Percentiles rank a stretch among this genome's conserved stretches.
phyloP scores from a whole-genome alignment of 2,888 invertebrate genomes.

The Eledone cirrhosa region DNA sequence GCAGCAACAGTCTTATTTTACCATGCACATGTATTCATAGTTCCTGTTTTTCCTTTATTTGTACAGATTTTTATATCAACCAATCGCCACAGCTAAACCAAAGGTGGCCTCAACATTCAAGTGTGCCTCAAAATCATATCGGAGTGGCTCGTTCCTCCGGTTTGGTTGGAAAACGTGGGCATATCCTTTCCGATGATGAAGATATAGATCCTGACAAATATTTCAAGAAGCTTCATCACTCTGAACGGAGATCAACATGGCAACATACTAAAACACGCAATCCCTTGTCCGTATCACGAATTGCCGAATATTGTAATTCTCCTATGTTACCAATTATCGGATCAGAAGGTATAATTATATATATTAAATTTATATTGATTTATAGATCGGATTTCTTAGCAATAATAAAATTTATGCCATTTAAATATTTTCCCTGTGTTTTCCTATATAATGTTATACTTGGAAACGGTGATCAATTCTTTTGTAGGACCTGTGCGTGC shows the following conservation, averaged over 20 bases:
- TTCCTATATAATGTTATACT: too few relatives aligned
- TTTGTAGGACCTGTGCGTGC: too few relatives aligned
- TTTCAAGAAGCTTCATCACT: conserved; percentile 1
- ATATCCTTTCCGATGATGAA: conserved; percentile 18
- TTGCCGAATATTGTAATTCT: conserved; percentile 26
- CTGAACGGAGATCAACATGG: conserved; percentile 16
- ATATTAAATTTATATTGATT: too few relatives aligned
- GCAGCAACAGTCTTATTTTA: too few relatives aligned
- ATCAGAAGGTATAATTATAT: conserved; percentile 26
- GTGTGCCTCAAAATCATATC: conserved; percentile 14
- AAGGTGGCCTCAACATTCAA: conserved; percentile 25
- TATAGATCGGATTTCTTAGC: too few relatives aligned
- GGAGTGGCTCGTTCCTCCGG: background rate
- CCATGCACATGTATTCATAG: background rate
- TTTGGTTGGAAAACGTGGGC: background rate
- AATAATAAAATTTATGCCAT: too few relatives aligned
- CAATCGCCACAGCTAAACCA: conserved; percentile 28
- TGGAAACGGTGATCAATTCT: too few relatives aligned
- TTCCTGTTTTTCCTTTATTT: background rate
- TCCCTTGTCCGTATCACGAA: conserved; percentile 11
- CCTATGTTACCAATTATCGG: background rate
- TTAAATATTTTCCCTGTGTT: too few relatives aligned
- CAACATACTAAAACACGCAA: conserved; percentile 23
- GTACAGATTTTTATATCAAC: conserved; percentile 24
- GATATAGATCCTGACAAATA: conserved; percentile 10